Conservation (phyloP, 2,888 invertebrate species). For the Epinotia demarniana region DNA sequence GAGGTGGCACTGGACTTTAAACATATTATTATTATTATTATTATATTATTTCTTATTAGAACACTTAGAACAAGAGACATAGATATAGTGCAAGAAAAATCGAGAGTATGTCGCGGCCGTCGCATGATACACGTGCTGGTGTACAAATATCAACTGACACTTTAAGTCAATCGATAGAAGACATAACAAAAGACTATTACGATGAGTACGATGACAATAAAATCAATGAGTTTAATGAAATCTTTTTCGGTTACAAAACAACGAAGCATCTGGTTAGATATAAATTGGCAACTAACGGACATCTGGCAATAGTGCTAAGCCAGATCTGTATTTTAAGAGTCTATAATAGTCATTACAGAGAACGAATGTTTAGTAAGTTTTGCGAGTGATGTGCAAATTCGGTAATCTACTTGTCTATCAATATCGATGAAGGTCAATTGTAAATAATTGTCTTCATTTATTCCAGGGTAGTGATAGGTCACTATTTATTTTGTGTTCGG, state of each 20-base stretch:
- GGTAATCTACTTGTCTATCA: neutral
- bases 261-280: neutral
- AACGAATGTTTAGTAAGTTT: constrained; percentile 4
- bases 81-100: too few species aligned
- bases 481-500: neutral
- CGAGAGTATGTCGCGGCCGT: too few species aligned
- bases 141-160: neutral
- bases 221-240: constrained; percentile 13
- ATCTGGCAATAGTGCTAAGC: neutral
- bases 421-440: neutral
- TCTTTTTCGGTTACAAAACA: neutral
- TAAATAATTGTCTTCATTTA: neutral
- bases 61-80: too few species aligned
- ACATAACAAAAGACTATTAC: neutral
- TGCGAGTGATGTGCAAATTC: neutral
- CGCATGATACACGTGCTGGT: too few species aligned
- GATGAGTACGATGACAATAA: constrained; percentile 2
- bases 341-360: neutral
- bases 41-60: too few species aligned
- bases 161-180: constrained; percentile 4
- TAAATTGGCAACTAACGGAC: neutral
- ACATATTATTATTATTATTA: too few species aligned
- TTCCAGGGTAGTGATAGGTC: neutral
- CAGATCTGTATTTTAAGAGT: neutral
- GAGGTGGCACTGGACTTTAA: too few species aligned